These are phyloP conservation scores for Exaiptasia diaphana DNA, from an alignment of 64 coral and sea anemone species.

Conservation along the genomic window DNA sequence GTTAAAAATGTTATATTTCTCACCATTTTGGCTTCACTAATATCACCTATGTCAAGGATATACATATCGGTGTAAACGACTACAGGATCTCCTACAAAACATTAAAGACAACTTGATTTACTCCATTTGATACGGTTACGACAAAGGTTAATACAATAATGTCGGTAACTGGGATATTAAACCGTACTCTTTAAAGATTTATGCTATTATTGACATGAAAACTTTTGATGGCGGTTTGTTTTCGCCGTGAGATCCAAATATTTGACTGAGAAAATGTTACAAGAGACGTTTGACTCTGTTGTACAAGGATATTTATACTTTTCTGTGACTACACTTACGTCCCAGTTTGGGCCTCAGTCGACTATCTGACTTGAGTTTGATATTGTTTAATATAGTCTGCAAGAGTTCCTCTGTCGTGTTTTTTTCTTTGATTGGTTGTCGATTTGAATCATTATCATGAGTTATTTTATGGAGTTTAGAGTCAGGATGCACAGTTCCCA, in stretches of 20 bases:
- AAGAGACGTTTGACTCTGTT: too few species aligned
- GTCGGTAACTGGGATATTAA: too few species aligned
- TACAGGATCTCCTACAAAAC: constrained; percentile 68
- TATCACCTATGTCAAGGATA: constrained; percentile 80
- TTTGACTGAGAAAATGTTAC: too few species aligned
- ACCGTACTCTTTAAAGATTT: too few species aligned
- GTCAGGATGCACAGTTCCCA: not conserved
- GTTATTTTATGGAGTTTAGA: too few species aligned
- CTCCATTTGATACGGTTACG: too few species aligned
- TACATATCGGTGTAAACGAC: constrained; percentile 80
- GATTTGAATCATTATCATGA: too few species aligned
- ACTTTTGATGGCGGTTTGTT: too few species aligned
- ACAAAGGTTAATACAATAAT: not conserved
- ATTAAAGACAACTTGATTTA: not conserved
- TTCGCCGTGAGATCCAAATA: too few species aligned
- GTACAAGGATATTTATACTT: too few species aligned
- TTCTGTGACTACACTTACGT: too few species aligned
- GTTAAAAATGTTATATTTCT: not conserved
- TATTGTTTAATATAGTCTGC: constrained; percentile 41
- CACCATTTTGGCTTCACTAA: constrained; percentile 92
- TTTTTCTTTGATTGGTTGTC: not conserved
- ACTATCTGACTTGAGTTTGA: constrained; percentile 55
- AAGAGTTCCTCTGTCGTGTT: constrained; percentile 15
- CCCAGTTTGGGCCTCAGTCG: constrained; percentile 56
- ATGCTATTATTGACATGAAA: too few species aligned